These are phyloP conservation scores for Paraplagusia blochii DNA, from an alignment of 2,113 vertebrate genomes.

Conservation along the genomic window DNA sequence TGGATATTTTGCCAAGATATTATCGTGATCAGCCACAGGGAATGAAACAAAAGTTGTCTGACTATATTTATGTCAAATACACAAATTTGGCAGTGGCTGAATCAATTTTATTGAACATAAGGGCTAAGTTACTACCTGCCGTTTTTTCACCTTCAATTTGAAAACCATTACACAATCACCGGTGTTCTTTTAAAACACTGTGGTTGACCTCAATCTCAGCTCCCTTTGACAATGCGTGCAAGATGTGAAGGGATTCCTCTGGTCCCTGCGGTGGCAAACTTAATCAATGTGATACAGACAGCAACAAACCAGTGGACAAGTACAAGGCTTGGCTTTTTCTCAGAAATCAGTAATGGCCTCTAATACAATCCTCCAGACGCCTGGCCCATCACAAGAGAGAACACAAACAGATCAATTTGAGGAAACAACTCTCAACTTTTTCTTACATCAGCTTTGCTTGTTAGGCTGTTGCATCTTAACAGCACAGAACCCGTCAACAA, in stretches of 20 bases:
- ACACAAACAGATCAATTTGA: constrained; percentile 49
- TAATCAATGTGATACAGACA: constrained; percentile 48
- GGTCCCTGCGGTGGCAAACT: constrained; percentile 41
- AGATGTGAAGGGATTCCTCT: constrained; percentile 27
- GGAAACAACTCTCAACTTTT: constrained; percentile 30
- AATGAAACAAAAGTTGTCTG: constrained; percentile 34
- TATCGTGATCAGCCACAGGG: constrained; percentile 10
- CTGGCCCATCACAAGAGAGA: constrained; percentile 30
- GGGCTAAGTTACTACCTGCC: constrained; percentile 8
- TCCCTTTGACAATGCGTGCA: constrained; percentile 12
- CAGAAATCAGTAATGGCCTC: constrained; percentile 47
- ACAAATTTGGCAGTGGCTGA: constrained; percentile 12
- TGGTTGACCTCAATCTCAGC: constrained; percentile 3
- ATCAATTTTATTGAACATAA: constrained; percentile 39
- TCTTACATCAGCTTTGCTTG: constrained; percentile 30
- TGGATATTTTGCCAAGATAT: constrained; percentile 29
- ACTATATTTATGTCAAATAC: constrained; percentile 18
- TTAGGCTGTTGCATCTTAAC: background rate
- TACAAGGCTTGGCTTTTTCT: constrained; percentile 58
- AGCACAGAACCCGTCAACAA: background rate
- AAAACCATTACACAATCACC: constrained; percentile 18
- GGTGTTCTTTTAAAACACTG: constrained; percentile 19
- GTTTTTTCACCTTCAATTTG: constrained; percentile 26
- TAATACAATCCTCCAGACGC: constrained; percentile 36
- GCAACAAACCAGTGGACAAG: constrained; percentile 22